A percentile compares a stretch with the other conserved stretches of the same genome.
Evolutionary conservation across 2,113 vertebrate genomes (phyloP).

Genomic region (Patagioenas fasciata): DNA sequence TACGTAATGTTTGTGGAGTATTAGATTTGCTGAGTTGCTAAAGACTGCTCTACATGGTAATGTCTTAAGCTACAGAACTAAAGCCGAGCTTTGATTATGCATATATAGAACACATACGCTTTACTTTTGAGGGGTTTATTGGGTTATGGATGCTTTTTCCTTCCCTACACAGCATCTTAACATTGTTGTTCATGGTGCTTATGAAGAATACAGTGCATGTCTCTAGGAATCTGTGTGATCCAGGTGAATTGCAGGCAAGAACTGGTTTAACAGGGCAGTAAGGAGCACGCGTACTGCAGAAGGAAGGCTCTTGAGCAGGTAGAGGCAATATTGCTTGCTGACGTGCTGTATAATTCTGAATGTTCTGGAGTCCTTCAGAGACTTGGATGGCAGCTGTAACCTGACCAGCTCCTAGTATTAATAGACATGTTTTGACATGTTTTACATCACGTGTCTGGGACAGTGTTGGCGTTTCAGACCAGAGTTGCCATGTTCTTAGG

Average conservation of each 20-base stretch:
- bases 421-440: not conserved
- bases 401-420: not conserved
- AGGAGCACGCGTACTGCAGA: not conserved
- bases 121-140: not conserved
- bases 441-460: not conserved
- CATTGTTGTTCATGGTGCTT: not conserved
- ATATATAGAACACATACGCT: not conserved
- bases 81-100: not conserved
- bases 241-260: not conserved
- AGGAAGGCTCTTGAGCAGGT: not conserved
- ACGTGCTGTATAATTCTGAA: rapidly evolving
- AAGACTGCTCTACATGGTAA: not conserved
- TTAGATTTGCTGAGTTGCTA: not conserved
- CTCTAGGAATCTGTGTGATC: not conserved
- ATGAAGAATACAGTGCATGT: rapidly evolving
- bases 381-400: not conserved
- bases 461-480: not conserved
- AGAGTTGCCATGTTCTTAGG: not conserved
- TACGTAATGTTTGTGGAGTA: not conserved
- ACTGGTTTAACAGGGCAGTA: not conserved
- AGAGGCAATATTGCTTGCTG: not conserved
- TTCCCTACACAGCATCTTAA: not conserved
- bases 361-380: not conserved
- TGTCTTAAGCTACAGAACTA: not conserved
- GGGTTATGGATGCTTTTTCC: not conserved